phyloP scores from a whole-genome alignment of 2,888 invertebrate species.

The Drosophila peninsularis region DNA sequence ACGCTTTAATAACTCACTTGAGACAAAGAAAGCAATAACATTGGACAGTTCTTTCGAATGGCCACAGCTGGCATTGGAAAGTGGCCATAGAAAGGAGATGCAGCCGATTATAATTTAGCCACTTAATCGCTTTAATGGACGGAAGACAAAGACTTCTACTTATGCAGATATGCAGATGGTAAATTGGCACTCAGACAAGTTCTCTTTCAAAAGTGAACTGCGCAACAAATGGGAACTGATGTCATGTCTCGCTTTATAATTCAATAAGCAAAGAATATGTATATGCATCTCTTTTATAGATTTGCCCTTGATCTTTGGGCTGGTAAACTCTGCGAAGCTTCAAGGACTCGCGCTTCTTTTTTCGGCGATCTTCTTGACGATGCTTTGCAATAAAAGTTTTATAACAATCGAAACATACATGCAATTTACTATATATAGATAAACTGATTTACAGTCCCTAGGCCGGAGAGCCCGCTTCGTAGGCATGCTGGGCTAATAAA shows the following conservation, averaged over 20 bases:
- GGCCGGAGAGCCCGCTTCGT: conserved; percentile 2
- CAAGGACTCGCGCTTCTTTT: conserved; percentile 26
- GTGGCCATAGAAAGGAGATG: conserved; percentile 41
- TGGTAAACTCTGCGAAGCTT: not conserved
- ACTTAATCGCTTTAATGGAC: conserved; percentile 13
- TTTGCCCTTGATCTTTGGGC: conserved; percentile 25
- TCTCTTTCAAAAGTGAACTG: conserved; percentile 6
- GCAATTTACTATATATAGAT: conserved; percentile 38
- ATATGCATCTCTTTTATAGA: not conserved
- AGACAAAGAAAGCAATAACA: conserved; percentile 66
- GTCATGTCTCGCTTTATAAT: conserved; percentile 29
- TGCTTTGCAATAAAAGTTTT: conserved; percentile 35
- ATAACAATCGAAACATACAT: conserved; percentile 28
- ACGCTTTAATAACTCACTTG: conserved; percentile 71
- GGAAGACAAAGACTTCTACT: not conserved
- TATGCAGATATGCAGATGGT: conserved; percentile 21
- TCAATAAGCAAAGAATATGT: not conserved
- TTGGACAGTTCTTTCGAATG: conserved; percentile 20
- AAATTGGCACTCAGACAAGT: conserved; percentile 15
- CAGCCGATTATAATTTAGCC: conserved; percentile 25
- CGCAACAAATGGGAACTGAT: conserved; percentile 34
- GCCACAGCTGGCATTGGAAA: conserved; percentile 34
- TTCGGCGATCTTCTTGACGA: conserved; percentile 6
- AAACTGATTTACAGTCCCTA: conserved; percentile 31
- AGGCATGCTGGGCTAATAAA: conserved; percentile 36